Evolutionary conservation across 2,113 vertebrate genomes (phyloP), one percentile per base, ranked within the genome.

Genomic region (Platanista minor): DNA sequence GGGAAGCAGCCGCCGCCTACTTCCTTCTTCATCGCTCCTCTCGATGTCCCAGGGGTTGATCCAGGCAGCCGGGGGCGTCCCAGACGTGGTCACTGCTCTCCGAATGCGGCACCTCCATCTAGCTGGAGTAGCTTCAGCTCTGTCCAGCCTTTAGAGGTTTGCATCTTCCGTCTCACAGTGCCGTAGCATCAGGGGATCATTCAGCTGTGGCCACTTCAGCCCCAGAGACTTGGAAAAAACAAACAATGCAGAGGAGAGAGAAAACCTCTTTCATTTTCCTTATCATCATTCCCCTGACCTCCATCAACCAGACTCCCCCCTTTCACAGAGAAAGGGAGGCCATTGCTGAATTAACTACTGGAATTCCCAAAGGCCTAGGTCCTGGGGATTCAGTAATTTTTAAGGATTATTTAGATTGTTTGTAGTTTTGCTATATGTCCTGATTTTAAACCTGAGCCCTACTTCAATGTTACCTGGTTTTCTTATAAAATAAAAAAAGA

Each of bases 31-130:
- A 2, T 10, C 33, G 3, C 36, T 20, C 31, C 62, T 64, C 36
- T 0, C 1, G 1, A n/a, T 8, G 33, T 21, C 36, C 39, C 6
- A 0, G 4, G 46, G 77, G 21, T 49, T 11, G 3, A 33, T n/a
- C 49, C 49, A 5, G 74, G 72, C 36, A 3, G 29, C 5, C 20
- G 54, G 29, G n/a, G 41, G 77, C 71, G 43, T 18, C 61, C 78
- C 80, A 43, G 0, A 25, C 39, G 2, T 43, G 25, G 33, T 52
- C 36, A 2, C 41, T 21, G 8, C 49, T 9, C 29, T 33, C 20
- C 0, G 0, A 5, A 4, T 1, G 66, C 33, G 12, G 46, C 31
- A 8, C 33, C 67, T 23, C 10, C 2, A 0, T 41, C 43, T 54
- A 0, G 1, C 25, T 31, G 13, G 78, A 59, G 14, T 1, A 13